These are phyloP conservation scores for Zelostemma sp. DNA, from an alignment of 1,140 invertebrate genomes.

Conservation along the genomic window DNA sequence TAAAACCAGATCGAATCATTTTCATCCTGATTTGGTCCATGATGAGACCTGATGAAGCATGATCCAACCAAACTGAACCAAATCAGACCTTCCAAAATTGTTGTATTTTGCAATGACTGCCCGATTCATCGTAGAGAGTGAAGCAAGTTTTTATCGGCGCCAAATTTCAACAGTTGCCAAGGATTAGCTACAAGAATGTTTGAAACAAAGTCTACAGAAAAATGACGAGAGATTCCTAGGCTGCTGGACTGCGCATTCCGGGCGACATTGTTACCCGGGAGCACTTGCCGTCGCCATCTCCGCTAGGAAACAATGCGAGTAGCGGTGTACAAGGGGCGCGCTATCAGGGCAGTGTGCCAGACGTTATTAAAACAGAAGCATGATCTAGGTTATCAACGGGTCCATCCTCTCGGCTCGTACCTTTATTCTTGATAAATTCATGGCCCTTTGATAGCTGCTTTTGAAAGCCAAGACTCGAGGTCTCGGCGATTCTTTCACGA, in stretches of 20 bases:
- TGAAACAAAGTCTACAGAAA: neutral
- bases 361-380: constrained; percentile 45
- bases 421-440: constrained; percentile 34
- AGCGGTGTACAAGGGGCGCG: constrained; percentile 24
- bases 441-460: neutral
- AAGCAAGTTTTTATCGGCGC: no score
- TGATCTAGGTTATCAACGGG: constrained; percentile 28
- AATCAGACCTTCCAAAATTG: no score
- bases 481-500: no score
- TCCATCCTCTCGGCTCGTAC: constrained; percentile 4
- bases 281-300: constrained; percentile 39
- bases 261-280: constrained; percentile 14
- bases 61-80: no score
- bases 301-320: constrained; percentile 43
- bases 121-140: no score
- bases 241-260: no score
- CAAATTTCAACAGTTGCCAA: neutral
- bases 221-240: no score
- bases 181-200: neutral
- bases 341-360: constrained; percentile 48
- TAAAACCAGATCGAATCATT: no score
- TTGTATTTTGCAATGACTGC: no score
- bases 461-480: no score
- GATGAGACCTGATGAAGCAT: no score
- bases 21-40: no score